Percentiles rank a stretch among this genome's conserved stretches.
Evolutionary conservation across 2,113 vertebrate species (phyloP).

Genomic region (Tragelaphus imberbis): DNA sequence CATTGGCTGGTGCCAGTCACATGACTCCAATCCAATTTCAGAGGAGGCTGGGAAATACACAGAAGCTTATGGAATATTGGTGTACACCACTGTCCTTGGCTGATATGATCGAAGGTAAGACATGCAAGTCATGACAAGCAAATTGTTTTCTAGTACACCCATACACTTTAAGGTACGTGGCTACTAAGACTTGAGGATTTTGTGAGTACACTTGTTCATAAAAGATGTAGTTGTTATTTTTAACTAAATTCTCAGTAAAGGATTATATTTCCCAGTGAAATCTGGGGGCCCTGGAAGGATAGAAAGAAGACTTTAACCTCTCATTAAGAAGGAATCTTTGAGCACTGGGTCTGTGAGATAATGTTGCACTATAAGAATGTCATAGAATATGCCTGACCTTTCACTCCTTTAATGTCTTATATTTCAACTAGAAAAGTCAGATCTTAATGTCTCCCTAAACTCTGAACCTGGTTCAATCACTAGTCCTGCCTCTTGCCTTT

Average conservation of each 20-base stretch:
- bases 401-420: neutral
- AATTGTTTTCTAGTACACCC: fast-evolving
- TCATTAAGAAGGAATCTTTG: neutral
- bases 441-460: neutral
- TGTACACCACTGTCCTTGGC: neutral
- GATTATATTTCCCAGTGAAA: neutral
- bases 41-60: neutral
- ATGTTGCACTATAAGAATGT: neutral
- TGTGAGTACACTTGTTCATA: neutral
- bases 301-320: neutral
- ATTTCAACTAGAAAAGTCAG: neutral
- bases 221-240: neutral
- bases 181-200: neutral
- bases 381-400: neutral
- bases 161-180: neutral
- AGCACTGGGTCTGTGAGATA: neutral
- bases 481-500: neutral
- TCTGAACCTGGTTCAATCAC: neutral
- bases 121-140: neutral
- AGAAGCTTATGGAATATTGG: neutral
- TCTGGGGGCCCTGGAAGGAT: neutral
- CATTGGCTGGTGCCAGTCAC: neutral
- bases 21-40: neutral
- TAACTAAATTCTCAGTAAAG: neutral
- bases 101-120: neutral